Percentiles rank a stretch among this genome's conserved stretches.
phyloP scores from a whole-genome alignment of 92 coral and sea anemone genomes.

The Porites rus region DNA sequence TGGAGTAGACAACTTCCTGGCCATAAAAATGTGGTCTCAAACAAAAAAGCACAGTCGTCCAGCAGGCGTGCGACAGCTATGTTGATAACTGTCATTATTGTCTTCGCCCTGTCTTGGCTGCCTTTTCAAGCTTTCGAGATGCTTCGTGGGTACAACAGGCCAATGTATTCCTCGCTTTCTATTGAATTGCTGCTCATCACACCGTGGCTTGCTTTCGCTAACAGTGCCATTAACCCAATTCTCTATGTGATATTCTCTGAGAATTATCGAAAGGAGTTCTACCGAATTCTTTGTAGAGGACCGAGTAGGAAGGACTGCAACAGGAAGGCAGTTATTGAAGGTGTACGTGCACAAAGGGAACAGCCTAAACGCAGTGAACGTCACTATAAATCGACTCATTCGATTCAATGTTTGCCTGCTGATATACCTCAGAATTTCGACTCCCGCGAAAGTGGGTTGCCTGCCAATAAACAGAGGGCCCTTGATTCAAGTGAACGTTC shows the following conservation, averaged over 20 bases:
- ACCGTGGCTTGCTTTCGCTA: conserved; percentile 75
- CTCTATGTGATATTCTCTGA: conserved; percentile 76
- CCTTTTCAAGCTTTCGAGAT: conserved; percentile 64
- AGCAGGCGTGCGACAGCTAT: conserved; percentile 75
- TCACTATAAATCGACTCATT: too few species aligned
- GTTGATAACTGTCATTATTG: conserved; percentile 74
- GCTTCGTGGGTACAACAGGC: not conserved
- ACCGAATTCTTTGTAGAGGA: conserved; percentile 51
- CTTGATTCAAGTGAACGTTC: too few species aligned
- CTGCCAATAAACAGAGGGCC: too few species aligned
- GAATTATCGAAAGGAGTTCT: conserved; percentile 77
- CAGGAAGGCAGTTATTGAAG: conserved; percentile 6
- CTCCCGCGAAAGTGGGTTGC: too few species aligned
- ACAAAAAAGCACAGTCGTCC: conserved; percentile 60
- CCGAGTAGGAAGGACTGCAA: conserved; percentile 37
- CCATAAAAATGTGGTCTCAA: conserved; percentile 41
- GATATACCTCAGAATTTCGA: too few species aligned
- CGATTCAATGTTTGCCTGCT: too few species aligned
- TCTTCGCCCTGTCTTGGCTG: conserved; percentile 76
- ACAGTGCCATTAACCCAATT: conserved; percentile 79
- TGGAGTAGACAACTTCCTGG: conserved; percentile 77
- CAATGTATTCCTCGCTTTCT: conserved; percentile 8
- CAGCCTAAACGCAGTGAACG: too few species aligned
- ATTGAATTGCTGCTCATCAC: conserved; percentile 18
- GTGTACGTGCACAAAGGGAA: too few species aligned